Base-by-base conservation (phyloP, 2,888 invertebrate genomes). In the Tolmerus cingulatus region DNA sequence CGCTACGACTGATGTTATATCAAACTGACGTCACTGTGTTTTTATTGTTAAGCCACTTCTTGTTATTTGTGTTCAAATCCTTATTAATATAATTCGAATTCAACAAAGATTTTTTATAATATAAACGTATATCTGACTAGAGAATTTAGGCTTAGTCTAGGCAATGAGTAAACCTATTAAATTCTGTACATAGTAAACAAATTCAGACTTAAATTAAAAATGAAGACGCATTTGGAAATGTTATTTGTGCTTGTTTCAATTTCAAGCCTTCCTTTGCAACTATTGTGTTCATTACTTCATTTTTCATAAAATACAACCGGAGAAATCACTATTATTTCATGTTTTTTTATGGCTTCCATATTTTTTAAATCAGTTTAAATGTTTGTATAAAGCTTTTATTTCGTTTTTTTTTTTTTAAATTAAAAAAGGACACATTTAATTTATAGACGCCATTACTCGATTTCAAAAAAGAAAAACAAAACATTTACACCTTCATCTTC, bases 11-110 rank as follows among this genome's bases (percentile, higher is more conserved):
- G 88, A 89, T 84, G 51, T 88, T 9, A 57, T 87, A 84, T 87
- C 87, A 55, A 89, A 88, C 89, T 89, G 89, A 89, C 88, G 89
- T 86, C 77, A 77, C 74, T 86, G 55, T 86, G 86, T 86, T 86
- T 77, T 86, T 77, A 77, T 86, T 86, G 85, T 85, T 85, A 85
- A 74, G 85, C 74, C 43, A 74, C 74, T 74, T 85, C 85, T 85
- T 85, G 85, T 85, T 85, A 85, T 85, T 85, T 85, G 85, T 85
- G 85, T 85, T 85, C 85, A 74, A 85, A 85, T 74, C 74, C 74
- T 74, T 85, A 82, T 82, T 82, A 82, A 82, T 82, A 85, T 85
- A 74, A 85, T 85, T 74, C 85, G 85, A 85, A 74, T 85, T 74
- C 74, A 46, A 85, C 74, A 74, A 85, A 85, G 74, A 74, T 74